Evolutionary conservation across 2,797 vertebrate species (phyloP).

Genomic region (Thripadectes ignobilis): DNA sequence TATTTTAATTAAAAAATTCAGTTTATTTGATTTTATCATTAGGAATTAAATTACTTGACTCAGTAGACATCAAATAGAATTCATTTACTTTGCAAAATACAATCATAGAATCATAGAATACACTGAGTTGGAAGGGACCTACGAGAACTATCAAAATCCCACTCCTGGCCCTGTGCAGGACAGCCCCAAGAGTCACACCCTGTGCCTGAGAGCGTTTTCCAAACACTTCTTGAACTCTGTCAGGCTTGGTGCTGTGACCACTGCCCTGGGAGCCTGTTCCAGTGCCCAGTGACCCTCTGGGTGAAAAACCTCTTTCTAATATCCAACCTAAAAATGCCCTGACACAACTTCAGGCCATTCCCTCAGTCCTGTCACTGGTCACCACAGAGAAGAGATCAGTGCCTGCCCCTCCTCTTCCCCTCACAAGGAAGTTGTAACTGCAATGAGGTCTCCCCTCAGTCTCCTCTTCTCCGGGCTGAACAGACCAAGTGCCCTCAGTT

Average conservation of each 20-base stretch:
- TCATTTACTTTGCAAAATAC: background rate
- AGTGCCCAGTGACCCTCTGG: fast-evolving
- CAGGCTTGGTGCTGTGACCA: background rate
- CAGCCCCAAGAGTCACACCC: background rate
- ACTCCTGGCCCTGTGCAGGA: fast-evolving
- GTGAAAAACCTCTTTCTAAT: background rate
- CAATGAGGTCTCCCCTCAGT: background rate
- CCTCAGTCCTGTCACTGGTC: fast-evolving
- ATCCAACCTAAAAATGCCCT: fast-evolving
- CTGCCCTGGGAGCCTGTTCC: fast-evolving
- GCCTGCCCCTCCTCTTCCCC: background rate
- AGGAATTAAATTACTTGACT: background rate
- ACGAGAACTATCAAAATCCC: background rate
- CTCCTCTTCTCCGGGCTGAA: background rate
- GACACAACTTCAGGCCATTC: background rate
- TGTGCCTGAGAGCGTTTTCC: background rate
- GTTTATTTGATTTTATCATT: background rate
- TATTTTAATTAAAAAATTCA: background rate
- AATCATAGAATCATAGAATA: background rate
- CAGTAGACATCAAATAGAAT: background rate
- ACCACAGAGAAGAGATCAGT: background rate
- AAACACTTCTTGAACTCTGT: fast-evolving
- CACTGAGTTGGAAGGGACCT: background rate
- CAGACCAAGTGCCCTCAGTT: background rate
- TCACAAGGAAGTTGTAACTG: fast-evolving